Percentiles rank a stretch among this genome's conserved stretches.
These are phyloP conservation scores for Eremophila alpestris DNA, from an alignment of 2,797 vertebrate genomes.

Conservation along the genomic window DNA sequence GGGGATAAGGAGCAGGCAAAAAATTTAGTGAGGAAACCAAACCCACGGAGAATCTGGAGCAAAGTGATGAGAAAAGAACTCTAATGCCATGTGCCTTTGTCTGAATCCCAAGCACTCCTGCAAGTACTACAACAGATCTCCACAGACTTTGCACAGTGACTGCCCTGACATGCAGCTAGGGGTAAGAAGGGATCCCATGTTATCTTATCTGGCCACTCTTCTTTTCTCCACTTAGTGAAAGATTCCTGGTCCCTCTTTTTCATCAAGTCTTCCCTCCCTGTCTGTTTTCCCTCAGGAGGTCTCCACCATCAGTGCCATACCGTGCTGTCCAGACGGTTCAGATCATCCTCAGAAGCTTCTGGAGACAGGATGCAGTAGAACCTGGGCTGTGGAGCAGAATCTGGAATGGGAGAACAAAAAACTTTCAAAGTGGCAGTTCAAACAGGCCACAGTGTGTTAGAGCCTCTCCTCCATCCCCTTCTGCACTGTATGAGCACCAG, in stretches of 20 bases:
- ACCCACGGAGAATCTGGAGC: neutral
- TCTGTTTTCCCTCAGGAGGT: neutral
- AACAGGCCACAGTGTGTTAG: neutral
- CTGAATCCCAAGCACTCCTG: neutral
- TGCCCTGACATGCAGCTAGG: neutral
- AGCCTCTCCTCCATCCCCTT: neutral
- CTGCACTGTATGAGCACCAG: neutral
- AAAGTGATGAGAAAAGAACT: neutral
- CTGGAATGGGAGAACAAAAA: slow-evolving; percentile 71
- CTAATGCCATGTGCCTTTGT: fast-evolving
- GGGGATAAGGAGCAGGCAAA: neutral
- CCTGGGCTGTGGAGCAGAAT: slow-evolving; percentile 87
- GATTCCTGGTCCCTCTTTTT: neutral
- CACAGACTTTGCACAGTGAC: neutral
- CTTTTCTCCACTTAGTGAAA: neutral
- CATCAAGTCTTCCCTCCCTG: neutral
- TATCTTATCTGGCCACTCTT: neutral
- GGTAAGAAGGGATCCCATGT: neutral
- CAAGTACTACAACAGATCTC: neutral
- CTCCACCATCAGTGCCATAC: slow-evolving; percentile 67
- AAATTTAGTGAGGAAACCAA: neutral
- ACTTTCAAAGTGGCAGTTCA: neutral
- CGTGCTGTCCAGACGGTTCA: slow-evolving; percentile 88
- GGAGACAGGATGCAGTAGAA: slow-evolving; percentile 96
- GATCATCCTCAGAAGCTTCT: slow-evolving; percentile 93